Evolutionary conservation across 2,113 vertebrate species (phyloP).

Genomic region (Osmerus mordax): DNA sequence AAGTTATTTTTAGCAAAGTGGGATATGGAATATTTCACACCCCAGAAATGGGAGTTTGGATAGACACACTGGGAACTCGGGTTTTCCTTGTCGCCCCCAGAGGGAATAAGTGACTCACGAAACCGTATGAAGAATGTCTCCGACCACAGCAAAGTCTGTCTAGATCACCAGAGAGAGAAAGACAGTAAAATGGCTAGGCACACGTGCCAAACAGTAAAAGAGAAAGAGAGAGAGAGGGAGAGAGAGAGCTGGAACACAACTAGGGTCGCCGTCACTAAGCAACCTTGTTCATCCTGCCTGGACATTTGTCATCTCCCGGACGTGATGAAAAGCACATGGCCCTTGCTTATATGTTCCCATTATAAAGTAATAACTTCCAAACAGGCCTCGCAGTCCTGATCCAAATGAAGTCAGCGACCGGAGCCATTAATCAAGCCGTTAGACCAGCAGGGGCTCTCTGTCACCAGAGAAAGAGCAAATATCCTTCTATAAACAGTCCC

Average conservation of each 20-base stretch:
- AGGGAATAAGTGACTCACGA: constrained; percentile 50
- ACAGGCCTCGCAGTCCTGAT: constrained; percentile 27
- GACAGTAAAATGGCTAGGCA: neutral
- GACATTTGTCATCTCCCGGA: constrained; percentile 15
- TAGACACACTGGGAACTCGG: constrained; percentile 49
- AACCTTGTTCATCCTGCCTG: neutral
- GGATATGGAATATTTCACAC: constrained; percentile 41
- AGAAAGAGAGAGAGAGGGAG: neutral
- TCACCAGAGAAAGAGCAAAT: constrained; percentile 28
- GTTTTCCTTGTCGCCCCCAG: constrained; percentile 32
- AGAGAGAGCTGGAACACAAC: neutral
- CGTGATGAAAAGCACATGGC: constrained; percentile 59
- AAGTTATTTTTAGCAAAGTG: constrained; percentile 45
- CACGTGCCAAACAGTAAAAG: too few species aligned
- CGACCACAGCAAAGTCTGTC: constrained; percentile 18
- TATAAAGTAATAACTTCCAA: constrained; percentile 61
- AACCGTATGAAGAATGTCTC: constrained; percentile 27
- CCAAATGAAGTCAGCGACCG: constrained; percentile 43
- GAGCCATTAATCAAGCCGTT: constrained; percentile 50
- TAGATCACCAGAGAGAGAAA: neutral
- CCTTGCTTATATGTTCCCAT: constrained; percentile 62
- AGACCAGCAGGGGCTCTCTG: constrained; percentile 32
- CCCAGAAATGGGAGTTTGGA: constrained; percentile 54
- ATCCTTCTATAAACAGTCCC: constrained; percentile 37
- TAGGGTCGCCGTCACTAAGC: too few species aligned